A percentile compares a stretch with the other conserved stretches of the same genome.
Evolutionary conservation across 2,797 vertebrate genomes (phyloP).

Genomic region (Glossophaga mutica): DNA sequence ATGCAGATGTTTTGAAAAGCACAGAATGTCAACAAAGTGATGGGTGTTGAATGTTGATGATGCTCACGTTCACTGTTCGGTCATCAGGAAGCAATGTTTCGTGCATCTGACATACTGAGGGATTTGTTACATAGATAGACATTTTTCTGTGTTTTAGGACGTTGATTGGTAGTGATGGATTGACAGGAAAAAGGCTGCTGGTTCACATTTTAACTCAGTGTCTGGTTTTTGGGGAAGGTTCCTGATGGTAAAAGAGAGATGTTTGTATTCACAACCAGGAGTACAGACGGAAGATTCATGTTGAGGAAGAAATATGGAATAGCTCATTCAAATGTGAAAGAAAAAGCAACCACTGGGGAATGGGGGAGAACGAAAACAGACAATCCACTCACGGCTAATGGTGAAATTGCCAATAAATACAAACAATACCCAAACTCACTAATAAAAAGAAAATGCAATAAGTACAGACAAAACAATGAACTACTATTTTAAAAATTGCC

Average conservation of each 20-base stretch:
- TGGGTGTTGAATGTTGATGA: not conserved
- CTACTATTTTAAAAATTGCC: not conserved
- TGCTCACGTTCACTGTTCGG: not conserved
- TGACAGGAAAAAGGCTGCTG: not conserved
- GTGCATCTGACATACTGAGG: not conserved
- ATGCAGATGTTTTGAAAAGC: not conserved
- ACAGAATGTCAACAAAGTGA: not conserved
- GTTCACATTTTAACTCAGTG: not conserved
- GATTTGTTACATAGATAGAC: not conserved
- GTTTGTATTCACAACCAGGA: not conserved
- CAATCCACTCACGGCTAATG: not conserved
- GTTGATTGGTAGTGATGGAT: not conserved
- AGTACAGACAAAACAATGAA: not conserved
- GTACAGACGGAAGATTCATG: not conserved
- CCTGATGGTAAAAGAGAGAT: not conserved
- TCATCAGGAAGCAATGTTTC: not conserved
- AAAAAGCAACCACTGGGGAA: slow-evolving; percentile 3
- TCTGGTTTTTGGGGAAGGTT: not conserved
- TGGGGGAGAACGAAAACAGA: not conserved
- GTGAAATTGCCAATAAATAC: not conserved
- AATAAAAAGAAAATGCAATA: not conserved
- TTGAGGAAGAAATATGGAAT: not conserved
- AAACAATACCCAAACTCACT: not conserved
- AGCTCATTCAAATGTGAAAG: not conserved
- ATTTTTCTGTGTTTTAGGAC: not conserved